phyloP scores from a whole-genome alignment of 2,888 invertebrate genomes.

The Odiellus spinosus region DNA sequence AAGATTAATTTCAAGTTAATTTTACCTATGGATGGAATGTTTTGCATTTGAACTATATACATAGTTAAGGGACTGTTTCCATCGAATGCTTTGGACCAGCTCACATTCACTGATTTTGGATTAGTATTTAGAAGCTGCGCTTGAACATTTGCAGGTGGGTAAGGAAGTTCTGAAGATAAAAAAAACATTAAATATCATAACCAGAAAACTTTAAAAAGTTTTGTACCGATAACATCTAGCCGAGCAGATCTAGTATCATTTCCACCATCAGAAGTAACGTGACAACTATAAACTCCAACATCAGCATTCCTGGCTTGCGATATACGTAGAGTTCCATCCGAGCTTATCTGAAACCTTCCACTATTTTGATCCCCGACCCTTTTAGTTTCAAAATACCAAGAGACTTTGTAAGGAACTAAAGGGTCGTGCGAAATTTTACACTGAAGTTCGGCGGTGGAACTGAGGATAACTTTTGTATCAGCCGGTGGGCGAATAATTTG shows the following conservation, averaged over 20 bases:
- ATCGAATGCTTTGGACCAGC: conserved; percentile 91
- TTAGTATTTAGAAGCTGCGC: conserved; percentile 44
- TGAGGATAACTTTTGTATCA: conserved; percentile 68
- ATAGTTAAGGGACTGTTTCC: conserved; percentile 89
- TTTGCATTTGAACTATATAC: conserved; percentile 77
- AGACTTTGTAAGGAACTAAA: conserved; percentile 64
- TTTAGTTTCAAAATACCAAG: conserved; percentile 73
- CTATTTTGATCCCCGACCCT: conserved; percentile 9
- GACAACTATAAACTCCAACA: conserved; percentile 83
- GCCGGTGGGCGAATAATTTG: conserved; percentile 86
- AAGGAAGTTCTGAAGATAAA: conserved; percentile 57
- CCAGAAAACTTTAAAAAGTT: not conserved
- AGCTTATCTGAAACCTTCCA: conserved; percentile 32
- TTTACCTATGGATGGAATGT: conserved; percentile 71
- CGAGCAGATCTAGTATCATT: conserved; percentile 76
- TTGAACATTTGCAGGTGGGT: conserved; percentile 71
- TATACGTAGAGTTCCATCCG: conserved; percentile 72
- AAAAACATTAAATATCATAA: conserved; percentile 1
- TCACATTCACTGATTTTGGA: conserved; percentile 63
- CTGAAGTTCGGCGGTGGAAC: conserved; percentile 78
- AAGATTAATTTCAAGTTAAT: too few relatives aligned
- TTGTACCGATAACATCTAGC: conserved; percentile 55
- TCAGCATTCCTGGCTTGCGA: conserved; percentile 53
- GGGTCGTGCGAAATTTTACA: conserved; percentile 89
- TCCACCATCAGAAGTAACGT: conserved; percentile 71